Evolutionary conservation across 1,140 invertebrate species (phyloP).

Genomic region (Pogonognathellus flavescens): DNA sequence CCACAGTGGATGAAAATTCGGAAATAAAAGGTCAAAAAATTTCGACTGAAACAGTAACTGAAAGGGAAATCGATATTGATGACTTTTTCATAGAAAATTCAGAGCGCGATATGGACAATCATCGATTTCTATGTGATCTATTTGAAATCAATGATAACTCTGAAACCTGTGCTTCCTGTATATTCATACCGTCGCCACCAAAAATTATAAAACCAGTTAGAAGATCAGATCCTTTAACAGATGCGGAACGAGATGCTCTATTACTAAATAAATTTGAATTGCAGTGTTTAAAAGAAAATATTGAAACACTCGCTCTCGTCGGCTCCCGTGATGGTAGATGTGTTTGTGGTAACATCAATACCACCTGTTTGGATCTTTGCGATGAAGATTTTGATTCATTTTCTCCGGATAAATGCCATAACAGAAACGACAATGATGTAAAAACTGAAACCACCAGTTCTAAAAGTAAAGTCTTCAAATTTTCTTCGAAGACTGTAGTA

Average conservation of each 20-base stretch:
- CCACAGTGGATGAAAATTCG: background rate
- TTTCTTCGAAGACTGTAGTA: too few relatives aligned
- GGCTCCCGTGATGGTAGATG: background rate
- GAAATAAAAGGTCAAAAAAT: background rate
- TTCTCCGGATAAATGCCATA: too few relatives aligned
- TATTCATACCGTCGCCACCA: background rate
- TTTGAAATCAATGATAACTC: slow-evolving; percentile 30
- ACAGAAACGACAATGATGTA: too few relatives aligned
- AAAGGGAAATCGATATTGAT: background rate
- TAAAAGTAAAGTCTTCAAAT: background rate
- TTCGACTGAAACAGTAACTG: background rate
- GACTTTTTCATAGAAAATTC: background rate
- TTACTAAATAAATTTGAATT: slow-evolving; percentile 16
- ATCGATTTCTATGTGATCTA: slow-evolving; percentile 17
- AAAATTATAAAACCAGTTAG: background rate
- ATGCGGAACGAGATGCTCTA: background rate
- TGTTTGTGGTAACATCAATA: background rate
- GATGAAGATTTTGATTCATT: background rate
- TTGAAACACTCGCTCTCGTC: background rate
- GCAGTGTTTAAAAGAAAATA: slow-evolving; percentile 2
- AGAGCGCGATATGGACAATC: background rate
- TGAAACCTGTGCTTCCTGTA: slow-evolving; percentile 36
- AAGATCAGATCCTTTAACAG: background rate
- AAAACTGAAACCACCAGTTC: background rate
- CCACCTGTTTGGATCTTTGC: background rate